phyloP scores from a whole-genome alignment of 2,113 vertebrate genomes.

The Hepsetus odoe region DNA sequence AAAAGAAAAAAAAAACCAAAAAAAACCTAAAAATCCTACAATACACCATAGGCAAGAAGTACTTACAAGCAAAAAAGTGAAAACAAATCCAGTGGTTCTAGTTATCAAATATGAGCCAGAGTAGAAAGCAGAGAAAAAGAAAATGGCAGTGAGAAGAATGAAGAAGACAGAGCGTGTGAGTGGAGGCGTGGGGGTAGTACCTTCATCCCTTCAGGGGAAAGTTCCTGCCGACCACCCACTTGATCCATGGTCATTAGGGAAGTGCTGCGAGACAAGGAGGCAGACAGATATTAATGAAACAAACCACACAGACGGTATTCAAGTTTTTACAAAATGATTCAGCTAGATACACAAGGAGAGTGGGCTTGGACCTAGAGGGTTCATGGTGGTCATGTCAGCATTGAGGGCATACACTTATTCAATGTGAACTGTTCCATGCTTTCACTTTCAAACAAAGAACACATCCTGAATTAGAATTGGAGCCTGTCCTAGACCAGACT shows the following conservation, averaged over 20 bases:
- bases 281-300: constrained; percentile 13
- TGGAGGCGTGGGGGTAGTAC: constrained; percentile 65
- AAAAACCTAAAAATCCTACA: too few species aligned
- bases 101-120: background rate
- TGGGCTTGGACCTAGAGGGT: background rate
- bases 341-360: background rate
- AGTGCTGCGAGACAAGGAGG: constrained; percentile 10
- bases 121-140: background rate
- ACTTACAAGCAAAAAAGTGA: background rate
- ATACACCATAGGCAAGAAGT: background rate
- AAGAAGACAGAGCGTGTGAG: background rate
- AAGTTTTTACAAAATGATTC: background rate
- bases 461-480: background rate
- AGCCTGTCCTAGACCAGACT: too few species aligned
- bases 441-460: background rate
- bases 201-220: constrained; percentile 81
- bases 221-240: constrained; percentile 67
- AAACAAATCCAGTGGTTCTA: background rate
- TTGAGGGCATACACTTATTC: background rate
- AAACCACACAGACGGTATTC: background rate
- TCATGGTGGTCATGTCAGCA: background rate
- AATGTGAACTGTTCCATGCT: background rate
- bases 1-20: too few species aligned
- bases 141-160: fast-evolving
- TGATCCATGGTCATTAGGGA: constrained; percentile 82